phyloP scores from a whole-genome alignment of 2,797 vertebrate genomes.

The Falco berigora region DNA sequence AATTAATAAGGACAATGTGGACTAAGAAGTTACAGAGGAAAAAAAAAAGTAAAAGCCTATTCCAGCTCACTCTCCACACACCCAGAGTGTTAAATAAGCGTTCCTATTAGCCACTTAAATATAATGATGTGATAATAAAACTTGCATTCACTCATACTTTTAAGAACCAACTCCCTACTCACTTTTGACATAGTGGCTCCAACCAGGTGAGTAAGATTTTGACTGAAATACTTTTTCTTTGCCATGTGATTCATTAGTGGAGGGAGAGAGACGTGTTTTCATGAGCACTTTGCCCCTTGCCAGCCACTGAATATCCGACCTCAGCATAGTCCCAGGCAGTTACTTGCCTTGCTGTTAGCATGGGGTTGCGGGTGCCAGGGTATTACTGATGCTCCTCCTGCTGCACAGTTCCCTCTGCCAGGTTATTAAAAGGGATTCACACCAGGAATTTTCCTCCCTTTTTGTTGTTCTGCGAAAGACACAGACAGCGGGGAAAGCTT shows the following conservation, averaged over 20 bases:
- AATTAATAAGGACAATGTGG: slow-evolving; percentile 33
- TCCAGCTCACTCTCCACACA: not conserved
- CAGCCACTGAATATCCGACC: not conserved
- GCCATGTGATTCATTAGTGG: not conserved
- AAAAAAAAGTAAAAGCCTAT: not conserved
- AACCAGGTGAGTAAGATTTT: not conserved
- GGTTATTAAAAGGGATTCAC: not conserved
- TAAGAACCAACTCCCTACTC: not conserved
- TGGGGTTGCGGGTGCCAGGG: not conserved
- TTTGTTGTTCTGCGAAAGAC: not conserved
- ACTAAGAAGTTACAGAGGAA: slow-evolving; percentile 5
- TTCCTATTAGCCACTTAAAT: not conserved
- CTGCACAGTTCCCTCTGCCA: not conserved
- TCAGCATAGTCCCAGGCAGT: not conserved
- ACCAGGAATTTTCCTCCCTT: not conserved
- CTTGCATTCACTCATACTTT: not conserved
- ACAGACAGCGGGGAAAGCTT: not conserved
- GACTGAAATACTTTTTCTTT: not conserved
- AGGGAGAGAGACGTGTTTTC: not conserved
- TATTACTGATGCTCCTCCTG: not conserved
- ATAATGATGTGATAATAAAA: not conserved
- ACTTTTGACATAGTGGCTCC: not conserved
- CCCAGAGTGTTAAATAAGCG: slow-evolving; percentile 3
- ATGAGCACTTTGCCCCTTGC: not conserved
- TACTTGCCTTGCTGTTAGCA: not conserved